Evolutionary conservation across 2,113 vertebrate species (phyloP).

Genomic region (Fregetta grallaria): DNA sequence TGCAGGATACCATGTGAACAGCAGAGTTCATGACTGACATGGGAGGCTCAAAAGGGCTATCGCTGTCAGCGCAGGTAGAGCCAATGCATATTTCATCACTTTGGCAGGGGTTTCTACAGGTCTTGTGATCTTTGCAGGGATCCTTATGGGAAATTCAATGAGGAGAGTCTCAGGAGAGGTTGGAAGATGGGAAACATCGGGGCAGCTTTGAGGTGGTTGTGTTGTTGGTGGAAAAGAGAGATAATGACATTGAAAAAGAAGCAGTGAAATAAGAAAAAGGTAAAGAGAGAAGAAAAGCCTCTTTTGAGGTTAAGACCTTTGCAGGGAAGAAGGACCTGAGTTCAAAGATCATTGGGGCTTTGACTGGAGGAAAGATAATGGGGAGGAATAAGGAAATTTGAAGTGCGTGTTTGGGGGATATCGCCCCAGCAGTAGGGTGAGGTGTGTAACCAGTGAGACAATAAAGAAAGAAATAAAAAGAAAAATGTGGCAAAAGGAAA

Average conservation of each 20-base stretch:
- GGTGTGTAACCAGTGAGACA: not conserved
- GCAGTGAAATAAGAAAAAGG: not conserved
- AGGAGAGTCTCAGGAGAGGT: not conserved
- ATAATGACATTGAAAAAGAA: not conserved
- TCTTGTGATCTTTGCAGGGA: not conserved
- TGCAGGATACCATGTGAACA: not conserved
- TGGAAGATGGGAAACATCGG: not conserved
- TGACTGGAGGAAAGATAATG: not conserved
- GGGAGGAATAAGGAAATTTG: not conserved
- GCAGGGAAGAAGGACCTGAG: not conserved
- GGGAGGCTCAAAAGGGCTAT: not conserved
- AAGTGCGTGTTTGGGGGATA: not conserved
- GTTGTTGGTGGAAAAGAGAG: not conserved
- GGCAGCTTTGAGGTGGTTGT: not conserved
- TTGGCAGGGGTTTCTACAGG: not conserved
- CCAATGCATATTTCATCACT: constrained; percentile 20
- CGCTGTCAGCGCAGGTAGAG: not conserved
- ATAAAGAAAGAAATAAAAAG: not conserved
- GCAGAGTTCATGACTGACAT: not conserved
- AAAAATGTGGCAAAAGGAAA: not conserved
- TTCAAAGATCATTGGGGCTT: not conserved
- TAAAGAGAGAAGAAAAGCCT: not conserved
- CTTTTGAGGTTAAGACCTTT: not conserved
- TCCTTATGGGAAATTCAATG: constrained; percentile 6
- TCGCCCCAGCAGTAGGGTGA: not conserved